phyloP scores from a whole-genome alignment of 2,888 invertebrate genomes.

The Halocaridina rubra region DNA sequence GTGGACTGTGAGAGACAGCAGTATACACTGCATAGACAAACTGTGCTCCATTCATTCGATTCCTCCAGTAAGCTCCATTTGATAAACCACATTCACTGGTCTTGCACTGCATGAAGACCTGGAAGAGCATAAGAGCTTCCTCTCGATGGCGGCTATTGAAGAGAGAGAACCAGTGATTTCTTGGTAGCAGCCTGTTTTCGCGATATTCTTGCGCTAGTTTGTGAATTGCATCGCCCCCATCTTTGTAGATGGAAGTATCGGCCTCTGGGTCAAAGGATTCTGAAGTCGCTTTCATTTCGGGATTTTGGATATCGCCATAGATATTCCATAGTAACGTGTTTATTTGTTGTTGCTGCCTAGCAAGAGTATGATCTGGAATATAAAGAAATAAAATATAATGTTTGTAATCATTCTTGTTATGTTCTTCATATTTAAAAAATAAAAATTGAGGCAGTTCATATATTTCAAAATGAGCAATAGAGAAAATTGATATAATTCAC shows the following conservation, averaged over 20 bases:
- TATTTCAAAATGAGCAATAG: no score
- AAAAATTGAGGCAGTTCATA: no score
- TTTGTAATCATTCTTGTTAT: no score
- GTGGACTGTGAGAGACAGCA: slow-evolving; percentile 72
- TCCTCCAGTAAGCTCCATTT: slow-evolving; percentile 77
- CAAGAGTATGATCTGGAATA: not conserved
- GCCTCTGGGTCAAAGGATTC: slow-evolving; percentile 74
- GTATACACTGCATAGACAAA: slow-evolving; percentile 76
- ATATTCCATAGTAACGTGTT: slow-evolving; percentile 30
- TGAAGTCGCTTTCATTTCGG: slow-evolving; percentile 4
- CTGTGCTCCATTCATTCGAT: slow-evolving; percentile 75
- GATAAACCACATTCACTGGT: slow-evolving; percentile 78
- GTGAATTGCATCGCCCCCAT: slow-evolving; percentile 74
- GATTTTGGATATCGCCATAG: slow-evolving; percentile 7
- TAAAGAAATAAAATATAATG: no score
- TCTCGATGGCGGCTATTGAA: slow-evolving; percentile 74
- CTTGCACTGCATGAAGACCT: slow-evolving; percentile 78
- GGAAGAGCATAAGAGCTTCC: slow-evolving; percentile 76
- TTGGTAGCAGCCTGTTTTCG: slow-evolving; percentile 73
- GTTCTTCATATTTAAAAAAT: no score
- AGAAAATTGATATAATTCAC: no score
- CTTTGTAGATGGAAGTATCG: slow-evolving; percentile 73
- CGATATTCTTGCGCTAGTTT: slow-evolving; percentile 73
- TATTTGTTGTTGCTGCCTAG: slow-evolving; percentile 29
- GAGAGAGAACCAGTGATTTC: slow-evolving; percentile 75